Evolutionary conservation across 92 coral and sea anemone genomes (phyloP), one percentile per base, ranked within the genome.

Genomic region (Phymanthus crucifer): DNA sequence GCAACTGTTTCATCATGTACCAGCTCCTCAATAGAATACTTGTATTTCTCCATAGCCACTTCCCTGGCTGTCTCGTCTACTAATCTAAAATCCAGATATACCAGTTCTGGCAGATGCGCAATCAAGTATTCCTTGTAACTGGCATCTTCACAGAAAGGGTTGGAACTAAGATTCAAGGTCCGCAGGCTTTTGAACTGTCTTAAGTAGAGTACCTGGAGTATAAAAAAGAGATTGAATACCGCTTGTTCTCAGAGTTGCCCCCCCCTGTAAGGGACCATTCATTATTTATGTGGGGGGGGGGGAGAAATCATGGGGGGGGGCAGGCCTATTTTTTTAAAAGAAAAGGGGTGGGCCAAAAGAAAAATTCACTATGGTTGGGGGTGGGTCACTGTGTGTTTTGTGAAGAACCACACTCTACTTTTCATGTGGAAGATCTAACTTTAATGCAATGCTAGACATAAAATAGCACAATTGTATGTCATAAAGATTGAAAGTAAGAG

Each of bases 1-100:
- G 99, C 98, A 36, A 87, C 87, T 43, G 99, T 95, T 76, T 95
- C 99, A 77, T 95, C 93, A 78, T 95, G 99, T 24, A 95, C 93
- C 43, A 91, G 85, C 71, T 95, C 99, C 80, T 95, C 99, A 71
- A 95, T 93, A n/a, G 99, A 91, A 45, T 95, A 95, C 77, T 75
- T 93, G 75, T 95, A 95, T 56, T 85, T 94, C 58, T 95, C 99
- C 21, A 90, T 87, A 18, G 99, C 99, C 40, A 92, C 98, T 47
- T 95, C 98, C 12, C 96, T 88, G n/a, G 98, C 91, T 8, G 98
- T 74, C 79, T 88, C 94, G 57, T 95, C 99, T 32, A 95, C 89
- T 81, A 95, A 78, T 47, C 99, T 89, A 73, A 93, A 95, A 78
- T 95, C 99, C 73, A 95, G 81, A 88, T 95, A 95, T 57, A 95